Evolutionary conservation across 1,140 invertebrate species (phyloP), one percentile per base, ranked within the genome.

Genomic region (Zaprionus gabonicus): DNA sequence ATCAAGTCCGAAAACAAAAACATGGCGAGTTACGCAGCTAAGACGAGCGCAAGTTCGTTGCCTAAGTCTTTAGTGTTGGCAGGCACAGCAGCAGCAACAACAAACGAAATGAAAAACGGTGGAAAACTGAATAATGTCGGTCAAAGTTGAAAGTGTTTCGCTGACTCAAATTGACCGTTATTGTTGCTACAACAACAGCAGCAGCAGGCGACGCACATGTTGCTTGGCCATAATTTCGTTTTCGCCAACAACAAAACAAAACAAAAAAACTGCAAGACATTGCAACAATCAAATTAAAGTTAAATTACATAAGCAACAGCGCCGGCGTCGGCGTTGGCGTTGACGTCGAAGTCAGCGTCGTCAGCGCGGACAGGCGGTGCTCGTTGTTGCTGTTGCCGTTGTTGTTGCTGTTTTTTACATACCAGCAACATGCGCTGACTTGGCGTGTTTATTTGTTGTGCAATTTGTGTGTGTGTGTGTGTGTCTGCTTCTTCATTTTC

Each of bases 201-300:
- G 12, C 36, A 28, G 57, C 57, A 63, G 36, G n/a, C 41, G 17
- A 46, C 41, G 41, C 41, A 46, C 38, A 55, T 63, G 44, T 20
- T 46, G 31, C 53, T 55, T 68, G 57, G 36, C 76, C 80, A 86
- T 77, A 82, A 86, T 86, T 72, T 82, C 55, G 65, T 87, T 77
- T 74, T 77, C 46, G 74, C 76, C 67, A 78, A 64, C 31, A 64
- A 74, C 25, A 67, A 64, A 53, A 44, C 20, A 36, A 20, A 36
- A 36, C 17, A 49, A 53, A 80, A 75, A 88, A 88, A 87, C 81
- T 87, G 83, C 83, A 88, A 87, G 84, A 73, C 83, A 87, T 87
- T 87, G 83, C 83, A 87, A 88, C 83, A 87, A 88, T 87, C 84
- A 87, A 87, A 87, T 87, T 88, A 87, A 88, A 88, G 62, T 84